phyloP scores from a whole-genome alignment of 2,888 invertebrate genomes.

The Panopea generosa region DNA sequence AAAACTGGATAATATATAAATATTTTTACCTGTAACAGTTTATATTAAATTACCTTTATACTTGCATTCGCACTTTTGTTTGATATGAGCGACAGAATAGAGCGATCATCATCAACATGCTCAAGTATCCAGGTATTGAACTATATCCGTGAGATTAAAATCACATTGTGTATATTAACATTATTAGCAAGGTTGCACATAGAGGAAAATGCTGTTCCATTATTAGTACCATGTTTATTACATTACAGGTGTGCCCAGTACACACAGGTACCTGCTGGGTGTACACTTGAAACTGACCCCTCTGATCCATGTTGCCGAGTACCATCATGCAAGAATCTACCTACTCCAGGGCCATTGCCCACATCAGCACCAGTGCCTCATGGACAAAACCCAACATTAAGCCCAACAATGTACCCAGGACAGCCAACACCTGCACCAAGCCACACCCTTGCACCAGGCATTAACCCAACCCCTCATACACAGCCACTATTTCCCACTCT shows the following conservation, averaged over 20 bases:
- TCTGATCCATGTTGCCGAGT: constrained; percentile 73
- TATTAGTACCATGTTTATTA: too few relatives aligned
- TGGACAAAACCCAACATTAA: constrained; percentile 13
- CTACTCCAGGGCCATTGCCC: constrained; percentile 56
- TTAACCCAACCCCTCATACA: constrained; percentile 27
- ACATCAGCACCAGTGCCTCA: constrained; percentile 37
- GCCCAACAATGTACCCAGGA: constrained; percentile 16
- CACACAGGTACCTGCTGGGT: constrained; percentile 63
- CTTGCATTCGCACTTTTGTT: too few relatives aligned
- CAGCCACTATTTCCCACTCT: constrained; percentile 61
- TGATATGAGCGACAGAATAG: too few relatives aligned
- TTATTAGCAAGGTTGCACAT: too few relatives aligned
- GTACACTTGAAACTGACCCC: constrained; percentile 69
- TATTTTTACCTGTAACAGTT: too few relatives aligned
- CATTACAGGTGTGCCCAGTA: constrained; percentile 66
- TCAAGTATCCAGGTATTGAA: too few relatives aligned
- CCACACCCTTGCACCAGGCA: constrained; percentile 48
- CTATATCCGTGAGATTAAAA: too few relatives aligned
- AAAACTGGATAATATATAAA: too few relatives aligned
- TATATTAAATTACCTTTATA: too few relatives aligned
- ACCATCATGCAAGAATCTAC: constrained; percentile 64
- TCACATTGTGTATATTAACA: too few relatives aligned
- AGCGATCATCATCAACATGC: too few relatives aligned
- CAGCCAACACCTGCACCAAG: constrained; percentile 24
- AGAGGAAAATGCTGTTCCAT: too few relatives aligned